A percentile compares a stretch with the other conserved stretches of the same genome.
These are phyloP conservation scores for Leucoma salicis DNA, from an alignment of 2,888 invertebrate genomes.

Conservation along the genomic window DNA sequence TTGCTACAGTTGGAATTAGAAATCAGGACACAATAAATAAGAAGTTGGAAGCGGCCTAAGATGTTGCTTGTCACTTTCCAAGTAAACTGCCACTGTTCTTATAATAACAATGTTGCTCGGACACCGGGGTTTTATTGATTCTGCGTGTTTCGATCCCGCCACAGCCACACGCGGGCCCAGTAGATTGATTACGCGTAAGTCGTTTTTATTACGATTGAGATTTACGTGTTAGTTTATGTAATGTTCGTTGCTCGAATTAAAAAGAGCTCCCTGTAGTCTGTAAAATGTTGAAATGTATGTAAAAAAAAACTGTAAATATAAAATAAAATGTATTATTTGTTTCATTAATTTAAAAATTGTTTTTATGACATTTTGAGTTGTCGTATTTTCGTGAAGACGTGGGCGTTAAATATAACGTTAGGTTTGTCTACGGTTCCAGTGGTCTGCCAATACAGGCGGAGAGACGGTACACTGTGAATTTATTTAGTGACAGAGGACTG, in stretches of 20 bases:
- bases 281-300: constrained; percentile 82
- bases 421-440: too few species aligned
- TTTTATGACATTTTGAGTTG: background rate
- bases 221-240: constrained; percentile 81
- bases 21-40: constrained; percentile 59
- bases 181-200: constrained; percentile 72
- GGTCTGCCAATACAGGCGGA: too few species aligned
- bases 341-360: constrained; percentile 45
- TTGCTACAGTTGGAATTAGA: constrained; percentile 39
- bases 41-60: constrained; percentile 73
- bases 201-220: constrained; percentile 80
- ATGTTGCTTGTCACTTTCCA: constrained; percentile 60
- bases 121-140: constrained; percentile 78
- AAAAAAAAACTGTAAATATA: constrained; percentile 79
- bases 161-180: constrained; percentile 59
- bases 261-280: constrained; percentile 81
- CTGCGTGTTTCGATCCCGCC: constrained; percentile 67
- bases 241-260: constrained; percentile 82
- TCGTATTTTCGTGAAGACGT: too few species aligned
- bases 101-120: constrained; percentile 45
- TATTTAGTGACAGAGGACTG: too few species aligned
- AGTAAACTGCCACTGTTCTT: constrained; percentile 70
- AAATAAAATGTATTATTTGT: constrained; percentile 70
- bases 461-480: too few species aligned
- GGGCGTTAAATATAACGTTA: too few species aligned